Evolutionary conservation across 2,113 vertebrate genomes (phyloP).

Genomic region (Galemys pyrenaicus): DNA sequence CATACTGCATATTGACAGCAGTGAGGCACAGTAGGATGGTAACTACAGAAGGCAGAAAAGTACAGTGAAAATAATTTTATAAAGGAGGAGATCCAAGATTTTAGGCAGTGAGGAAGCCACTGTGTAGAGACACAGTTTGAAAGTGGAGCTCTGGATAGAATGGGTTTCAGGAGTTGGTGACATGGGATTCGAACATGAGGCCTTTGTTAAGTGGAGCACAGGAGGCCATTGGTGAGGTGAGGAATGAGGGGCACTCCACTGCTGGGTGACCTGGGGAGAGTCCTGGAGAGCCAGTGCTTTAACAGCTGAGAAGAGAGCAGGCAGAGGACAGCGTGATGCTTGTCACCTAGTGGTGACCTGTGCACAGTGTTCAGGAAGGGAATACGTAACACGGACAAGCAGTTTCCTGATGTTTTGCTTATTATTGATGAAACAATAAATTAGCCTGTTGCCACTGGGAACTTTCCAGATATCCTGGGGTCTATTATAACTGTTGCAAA

Average conservation of each 20-base stretch:
- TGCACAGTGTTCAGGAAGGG: not conserved
- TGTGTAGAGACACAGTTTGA: not conserved
- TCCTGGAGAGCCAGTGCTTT: not conserved
- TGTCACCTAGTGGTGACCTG: not conserved
- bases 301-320: not conserved
- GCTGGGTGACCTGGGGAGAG: too few relatives aligned
- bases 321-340: not conserved
- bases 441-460: conserved; percentile 7
- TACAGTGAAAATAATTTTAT: not conserved
- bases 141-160: not conserved
- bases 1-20: not conserved
- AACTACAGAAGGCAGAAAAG: not conserved
- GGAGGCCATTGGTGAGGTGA: too few relatives aligned
- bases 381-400: not conserved
- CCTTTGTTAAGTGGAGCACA: not conserved
- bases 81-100: not conserved
- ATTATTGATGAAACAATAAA: conserved; percentile 30
- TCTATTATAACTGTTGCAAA: not conserved
- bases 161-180: not conserved
- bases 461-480: not conserved
- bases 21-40: not conserved
- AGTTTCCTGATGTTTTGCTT: conserved; percentile 26
- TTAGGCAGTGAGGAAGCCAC: not conserved
- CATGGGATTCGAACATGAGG: not conserved
- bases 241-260: too few relatives aligned